Evolutionary conservation across 1,140 invertebrate species (phyloP), one percentile per base, ranked within the genome.

Genomic region (Phocides pigmalion): DNA sequence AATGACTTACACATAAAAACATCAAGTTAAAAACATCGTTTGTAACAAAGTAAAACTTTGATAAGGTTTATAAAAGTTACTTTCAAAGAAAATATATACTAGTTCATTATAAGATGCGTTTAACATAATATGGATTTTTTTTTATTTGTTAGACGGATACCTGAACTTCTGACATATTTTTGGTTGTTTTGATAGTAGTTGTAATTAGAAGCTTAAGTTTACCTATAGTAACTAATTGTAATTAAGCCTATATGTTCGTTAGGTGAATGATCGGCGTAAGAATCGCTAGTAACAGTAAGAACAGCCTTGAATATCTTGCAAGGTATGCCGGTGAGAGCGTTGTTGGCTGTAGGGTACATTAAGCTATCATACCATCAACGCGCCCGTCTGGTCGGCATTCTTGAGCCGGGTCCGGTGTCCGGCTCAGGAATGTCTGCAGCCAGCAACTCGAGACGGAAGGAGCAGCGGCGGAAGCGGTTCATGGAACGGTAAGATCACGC

Each of bases 361-460:
- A 83, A 84, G 82, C 83, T 87, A 85, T 85, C 81, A 80, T 71
- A 62, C 62, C 73, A 81, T 81, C 82, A 74, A 70, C 61, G 72
- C 54, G 71, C 79, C 70, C 68, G 83, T 81, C 80, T 81, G 72
- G 84, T 72, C 84, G 63, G 81, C 87, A 90, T 90, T 89, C 86
- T 78, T 83, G 58, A 68, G 70, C 74, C 72, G 70, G 75, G 70
- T 76, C 87, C 75, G 73, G 79, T 79, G 79, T 82, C 84, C 77
- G 79, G 76, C 80, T 75, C 66, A 79, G 80, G 87, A 88, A 90
- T 90, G 81, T 82, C 74, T 79, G 71, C 77, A 85, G 68, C 82
- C 71, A 87, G 84, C 86, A 89, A 89, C 82, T 80, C 86, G 86
- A 89, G 86, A 89, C 88, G 88, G 88, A 90, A 90, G 87, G 85